Percentiles rank a stretch among this genome's conserved stretches.
Evolutionary conservation across 2,113 vertebrate genomes (phyloP).

Genomic region (Capreolus pygargus): DNA sequence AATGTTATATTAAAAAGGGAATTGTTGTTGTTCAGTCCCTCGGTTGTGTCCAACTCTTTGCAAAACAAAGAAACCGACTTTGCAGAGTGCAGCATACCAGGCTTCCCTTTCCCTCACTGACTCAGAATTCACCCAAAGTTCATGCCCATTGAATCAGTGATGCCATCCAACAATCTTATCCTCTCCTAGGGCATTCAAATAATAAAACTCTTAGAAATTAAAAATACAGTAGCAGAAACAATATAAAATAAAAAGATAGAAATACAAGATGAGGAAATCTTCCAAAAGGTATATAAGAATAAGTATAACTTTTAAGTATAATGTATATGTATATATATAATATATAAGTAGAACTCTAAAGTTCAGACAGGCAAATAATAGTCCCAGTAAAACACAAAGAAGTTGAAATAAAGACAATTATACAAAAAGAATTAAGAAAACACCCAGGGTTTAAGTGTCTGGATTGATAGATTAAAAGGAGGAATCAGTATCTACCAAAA

Average conservation of each 20-base stretch:
- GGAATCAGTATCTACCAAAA: not conserved
- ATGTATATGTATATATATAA: no score
- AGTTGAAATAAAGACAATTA: not conserved
- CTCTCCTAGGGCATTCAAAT: not conserved
- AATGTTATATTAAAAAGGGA: not conserved
- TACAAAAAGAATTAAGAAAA: not conserved
- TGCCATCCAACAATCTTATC: not conserved
- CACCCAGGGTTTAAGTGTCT: not conserved
- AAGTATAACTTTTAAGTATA: not conserved
- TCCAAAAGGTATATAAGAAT: not conserved
- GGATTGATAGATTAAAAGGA: not conserved
- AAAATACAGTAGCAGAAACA: not conserved
- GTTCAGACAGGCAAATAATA: not conserved
- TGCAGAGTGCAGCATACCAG: not conserved
- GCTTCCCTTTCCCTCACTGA: not conserved
- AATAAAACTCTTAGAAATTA: not conserved
- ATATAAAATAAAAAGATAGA: not conserved
- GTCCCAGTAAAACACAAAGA: not conserved
- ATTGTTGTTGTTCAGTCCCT: not conserved
- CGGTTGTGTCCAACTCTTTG: rapidly evolving
- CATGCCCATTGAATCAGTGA: not conserved
- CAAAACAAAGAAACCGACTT: not conserved
- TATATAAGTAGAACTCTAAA: not conserved
- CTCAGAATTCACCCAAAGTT: not conserved
- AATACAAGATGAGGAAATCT: not conserved